These are phyloP conservation scores for Cydia amplana DNA, from an alignment of 1,140 invertebrate genomes.

Conservation along the genomic window DNA sequence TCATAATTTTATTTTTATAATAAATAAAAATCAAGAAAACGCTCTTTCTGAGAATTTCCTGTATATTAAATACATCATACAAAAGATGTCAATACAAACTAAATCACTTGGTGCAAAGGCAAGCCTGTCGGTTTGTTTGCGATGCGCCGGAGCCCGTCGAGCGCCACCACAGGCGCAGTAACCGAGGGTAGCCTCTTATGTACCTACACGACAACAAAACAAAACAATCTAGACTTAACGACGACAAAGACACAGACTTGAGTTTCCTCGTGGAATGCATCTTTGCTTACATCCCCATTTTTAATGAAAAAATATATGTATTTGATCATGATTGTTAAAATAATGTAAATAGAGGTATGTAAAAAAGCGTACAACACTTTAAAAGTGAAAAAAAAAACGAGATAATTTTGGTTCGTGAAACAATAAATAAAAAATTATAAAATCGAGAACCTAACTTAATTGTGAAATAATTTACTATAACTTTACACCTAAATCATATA, in stretches of 20 bases:
- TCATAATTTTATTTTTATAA: conserved; percentile 79
- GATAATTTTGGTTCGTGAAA: conserved; percentile 70
- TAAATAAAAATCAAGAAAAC: conserved; percentile 79
- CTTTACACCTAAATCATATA: conserved; percentile 77
- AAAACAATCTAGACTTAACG: conserved; percentile 58
- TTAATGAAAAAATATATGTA: conserved; percentile 64
- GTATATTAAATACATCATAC: conserved; percentile 79
- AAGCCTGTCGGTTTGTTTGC: conserved; percentile 69
- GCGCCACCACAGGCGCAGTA: conserved; percentile 60
- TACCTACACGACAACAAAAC: conserved; percentile 64
- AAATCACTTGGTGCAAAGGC: conserved; percentile 80
- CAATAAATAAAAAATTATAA: conserved; percentile 77
- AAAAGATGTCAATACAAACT: conserved; percentile 79
- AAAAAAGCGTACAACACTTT: conserved; percentile 76
- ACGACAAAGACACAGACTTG: conserved; percentile 65
- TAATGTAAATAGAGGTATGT: conserved; percentile 74
- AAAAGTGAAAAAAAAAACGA: conserved; percentile 72
- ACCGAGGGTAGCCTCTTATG: conserved; percentile 73
- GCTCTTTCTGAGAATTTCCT: conserved; percentile 74
- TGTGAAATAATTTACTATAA: conserved; percentile 78
- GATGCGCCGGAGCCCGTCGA: conserved; percentile 43
- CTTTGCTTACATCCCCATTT: conserved; percentile 64
- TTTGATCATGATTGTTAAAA: conserved; percentile 77
- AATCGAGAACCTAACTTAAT: conserved; percentile 74
- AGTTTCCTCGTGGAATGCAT: conserved; percentile 67